phyloP scores from a whole-genome alignment of 2,888 invertebrate genomes.

The Drosophila siamana region DNA sequence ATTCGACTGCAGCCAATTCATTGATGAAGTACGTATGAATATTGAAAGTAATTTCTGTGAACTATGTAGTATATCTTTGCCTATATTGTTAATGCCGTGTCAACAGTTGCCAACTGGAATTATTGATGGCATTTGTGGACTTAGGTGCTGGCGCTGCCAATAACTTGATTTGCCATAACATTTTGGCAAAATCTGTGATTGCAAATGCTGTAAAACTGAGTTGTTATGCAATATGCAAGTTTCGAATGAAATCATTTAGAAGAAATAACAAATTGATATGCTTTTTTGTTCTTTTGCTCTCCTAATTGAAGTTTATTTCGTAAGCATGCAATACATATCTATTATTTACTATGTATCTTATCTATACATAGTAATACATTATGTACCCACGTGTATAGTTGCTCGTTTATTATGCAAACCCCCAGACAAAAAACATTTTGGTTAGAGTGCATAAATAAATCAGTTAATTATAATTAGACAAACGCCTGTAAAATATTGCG shows the following conservation, averaged over 20 bases:
- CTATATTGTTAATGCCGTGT: not conserved
- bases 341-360: slow-evolving; percentile 3
- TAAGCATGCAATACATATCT: not conserved
- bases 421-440: slow-evolving; percentile 31
- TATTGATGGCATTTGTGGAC: not conserved
- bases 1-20: not conserved
- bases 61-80: not conserved
- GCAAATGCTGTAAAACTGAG: not conserved
- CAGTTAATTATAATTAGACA: slow-evolving; percentile 75
- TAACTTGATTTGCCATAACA: not conserved
- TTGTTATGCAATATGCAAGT: no score
- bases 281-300: no score
- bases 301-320: no score
- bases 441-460: slow-evolving; percentile 54
- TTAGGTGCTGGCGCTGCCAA: not conserved
- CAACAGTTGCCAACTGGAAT: not conserved
- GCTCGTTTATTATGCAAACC: slow-evolving; percentile 22
- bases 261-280: no score
- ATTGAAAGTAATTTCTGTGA: not conserved
- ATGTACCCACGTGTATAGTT: not conserved
- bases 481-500: slow-evolving; percentile 67
- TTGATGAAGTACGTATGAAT: not conserved
- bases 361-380: not conserved
- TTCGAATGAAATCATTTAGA: no score
- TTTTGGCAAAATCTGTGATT: not conserved